Percentiles rank a stretch among this genome's conserved stretches.
These are phyloP conservation scores for Ginglymostoma cirratum DNA, from an alignment of 2,113 vertebrate species.

Conservation along the genomic window DNA sequence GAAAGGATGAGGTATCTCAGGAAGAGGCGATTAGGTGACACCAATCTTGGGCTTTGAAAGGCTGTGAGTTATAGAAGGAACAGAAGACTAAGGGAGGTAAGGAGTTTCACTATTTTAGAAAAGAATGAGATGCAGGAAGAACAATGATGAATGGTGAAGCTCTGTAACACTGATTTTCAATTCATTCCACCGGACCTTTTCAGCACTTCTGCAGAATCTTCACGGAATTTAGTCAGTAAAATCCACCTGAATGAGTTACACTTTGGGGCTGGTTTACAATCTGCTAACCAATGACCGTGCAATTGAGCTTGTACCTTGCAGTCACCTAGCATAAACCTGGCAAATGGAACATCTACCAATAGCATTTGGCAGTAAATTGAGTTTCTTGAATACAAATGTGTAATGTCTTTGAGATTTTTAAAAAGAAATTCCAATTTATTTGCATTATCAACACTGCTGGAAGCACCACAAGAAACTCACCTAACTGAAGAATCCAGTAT, in stretches of 20 bases:
- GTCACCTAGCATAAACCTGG: neutral
- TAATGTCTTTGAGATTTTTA: neutral
- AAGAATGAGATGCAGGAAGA: neutral
- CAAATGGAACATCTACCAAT: neutral
- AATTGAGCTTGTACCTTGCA: neutral
- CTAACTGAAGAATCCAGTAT: neutral
- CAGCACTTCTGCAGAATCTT: neutral
- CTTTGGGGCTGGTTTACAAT: neutral
- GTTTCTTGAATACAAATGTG: no score
- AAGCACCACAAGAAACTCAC: neutral
- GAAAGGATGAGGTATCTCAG: neutral
- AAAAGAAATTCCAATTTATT: neutral
- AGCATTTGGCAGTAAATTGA: neutral
- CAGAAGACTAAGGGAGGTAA: neutral
- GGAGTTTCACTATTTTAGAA: constrained; percentile 17
- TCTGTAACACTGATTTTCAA: neutral
- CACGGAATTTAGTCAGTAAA: neutral
- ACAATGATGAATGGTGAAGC: neutral
- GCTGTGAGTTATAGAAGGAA: neutral
- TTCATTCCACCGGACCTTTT: neutral
- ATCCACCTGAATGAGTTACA: neutral
- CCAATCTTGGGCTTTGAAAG: neutral
- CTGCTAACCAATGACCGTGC: neutral
- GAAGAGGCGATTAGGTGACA: constrained; percentile 16
- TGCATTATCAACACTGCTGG: neutral